These are phyloP conservation scores for Ptychadena robeensis DNA, from an alignment of 2,797 vertebrate species.

Conservation along the genomic window DNA sequence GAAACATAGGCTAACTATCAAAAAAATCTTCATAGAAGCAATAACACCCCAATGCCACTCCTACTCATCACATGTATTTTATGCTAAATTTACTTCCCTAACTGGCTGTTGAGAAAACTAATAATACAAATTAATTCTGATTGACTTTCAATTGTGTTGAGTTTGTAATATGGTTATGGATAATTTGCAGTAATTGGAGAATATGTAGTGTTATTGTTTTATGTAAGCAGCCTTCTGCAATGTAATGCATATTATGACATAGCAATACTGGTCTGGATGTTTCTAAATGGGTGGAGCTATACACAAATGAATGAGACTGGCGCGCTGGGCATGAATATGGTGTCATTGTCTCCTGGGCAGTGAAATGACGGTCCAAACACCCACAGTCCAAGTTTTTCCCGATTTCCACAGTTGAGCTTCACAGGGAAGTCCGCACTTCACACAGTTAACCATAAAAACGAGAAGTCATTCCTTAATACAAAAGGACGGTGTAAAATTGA, in stretches of 20 bases:
- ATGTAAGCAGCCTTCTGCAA: neutral
- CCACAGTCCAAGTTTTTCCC: neutral
- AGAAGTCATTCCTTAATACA: neutral
- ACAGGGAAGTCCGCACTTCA: neutral
- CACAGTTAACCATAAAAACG: neutral
- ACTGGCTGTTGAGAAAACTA: too few species aligned
- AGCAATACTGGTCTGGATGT: neutral
- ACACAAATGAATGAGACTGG: neutral
- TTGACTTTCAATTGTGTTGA: neutral
- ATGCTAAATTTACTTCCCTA: too few species aligned
- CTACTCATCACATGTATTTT: too few species aligned
- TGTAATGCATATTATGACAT: neutral
- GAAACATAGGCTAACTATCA: too few species aligned
- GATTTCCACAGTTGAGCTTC: neutral
- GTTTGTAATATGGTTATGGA: neutral
- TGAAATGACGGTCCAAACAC: neutral
- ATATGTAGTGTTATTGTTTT: neutral
- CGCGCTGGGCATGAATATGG: neutral
- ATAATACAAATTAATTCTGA: too few species aligned
- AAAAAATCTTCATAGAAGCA: too few species aligned
- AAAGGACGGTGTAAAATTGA: neutral
- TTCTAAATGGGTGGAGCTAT: neutral
- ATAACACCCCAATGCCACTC: too few species aligned
- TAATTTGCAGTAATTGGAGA: neutral
- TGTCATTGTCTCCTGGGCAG: neutral